Percentiles rank a stretch among this genome's conserved stretches.
phyloP scores from a whole-genome alignment of 2,113 vertebrate genomes.

The Raphicerus campestris region DNA sequence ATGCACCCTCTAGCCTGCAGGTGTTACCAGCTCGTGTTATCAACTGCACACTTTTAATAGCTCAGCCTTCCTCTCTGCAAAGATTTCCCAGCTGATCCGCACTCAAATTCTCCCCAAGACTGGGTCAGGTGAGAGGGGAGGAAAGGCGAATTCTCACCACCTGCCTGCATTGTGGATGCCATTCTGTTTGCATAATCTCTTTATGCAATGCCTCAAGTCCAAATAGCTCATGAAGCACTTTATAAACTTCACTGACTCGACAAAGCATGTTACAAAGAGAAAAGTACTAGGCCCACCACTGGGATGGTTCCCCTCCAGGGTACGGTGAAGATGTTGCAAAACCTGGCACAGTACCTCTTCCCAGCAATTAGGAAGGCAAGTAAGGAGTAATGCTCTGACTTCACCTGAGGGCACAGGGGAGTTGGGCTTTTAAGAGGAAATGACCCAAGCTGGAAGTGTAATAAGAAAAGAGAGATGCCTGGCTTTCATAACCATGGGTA shows the following conservation, averaged over 20 bases:
- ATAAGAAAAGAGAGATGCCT: conserved; percentile 49
- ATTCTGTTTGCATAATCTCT: conserved; percentile 54
- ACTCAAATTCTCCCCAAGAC: conserved; percentile 30
- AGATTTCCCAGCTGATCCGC: conserved; percentile 1
- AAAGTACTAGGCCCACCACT: conserved; percentile 33
- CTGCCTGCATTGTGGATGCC: neutral
- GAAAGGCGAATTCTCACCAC: conserved; percentile 7
- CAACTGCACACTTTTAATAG: conserved; percentile 20
- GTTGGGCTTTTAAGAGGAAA: conserved; percentile 51
- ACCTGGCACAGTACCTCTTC: neutral
- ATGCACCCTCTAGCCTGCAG: neutral
- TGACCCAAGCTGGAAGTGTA: conserved; percentile 54
- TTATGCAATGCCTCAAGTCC: conserved; percentile 49
- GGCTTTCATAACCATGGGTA: conserved; percentile 46
- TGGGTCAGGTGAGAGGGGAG: neutral
- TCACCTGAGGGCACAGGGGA: conserved; percentile 9
- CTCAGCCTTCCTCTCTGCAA: conserved; percentile 40
- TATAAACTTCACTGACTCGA: conserved; percentile 41
- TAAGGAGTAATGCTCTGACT: conserved; percentile 18
- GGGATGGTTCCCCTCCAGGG: neutral
- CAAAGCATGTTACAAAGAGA: conserved; percentile 29
- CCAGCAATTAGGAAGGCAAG: conserved; percentile 35
- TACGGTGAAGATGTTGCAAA: neutral
- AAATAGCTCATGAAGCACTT: conserved; percentile 60
- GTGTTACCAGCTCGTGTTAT: conserved; percentile 9